Percentiles rank a stretch among this genome's conserved stretches.
These are phyloP conservation scores for Parelbella ahira DNA, from an alignment of 2,888 invertebrate genomes.

Conservation along the genomic window DNA sequence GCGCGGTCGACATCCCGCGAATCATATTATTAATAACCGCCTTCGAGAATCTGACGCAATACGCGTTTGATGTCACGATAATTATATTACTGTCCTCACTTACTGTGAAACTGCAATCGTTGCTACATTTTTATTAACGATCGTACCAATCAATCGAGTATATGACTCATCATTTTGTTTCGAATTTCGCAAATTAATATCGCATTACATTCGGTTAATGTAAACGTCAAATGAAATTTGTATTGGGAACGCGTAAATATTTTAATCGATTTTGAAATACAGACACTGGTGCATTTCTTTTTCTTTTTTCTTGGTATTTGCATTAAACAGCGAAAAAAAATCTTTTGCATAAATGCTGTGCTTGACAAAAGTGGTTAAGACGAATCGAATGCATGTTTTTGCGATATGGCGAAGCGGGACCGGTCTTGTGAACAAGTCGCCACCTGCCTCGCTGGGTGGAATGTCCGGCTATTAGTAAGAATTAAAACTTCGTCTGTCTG, in stretches of 20 bases:
- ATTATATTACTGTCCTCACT: too few relatives aligned
- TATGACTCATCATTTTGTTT: too few relatives aligned
- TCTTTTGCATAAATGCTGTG: conserved; percentile 33
- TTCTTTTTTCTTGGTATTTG: too few relatives aligned
- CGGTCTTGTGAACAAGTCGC: conserved; percentile 64
- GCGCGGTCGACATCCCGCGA: conserved; percentile 19
- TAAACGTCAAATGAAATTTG: too few relatives aligned
- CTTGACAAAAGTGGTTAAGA: conserved; percentile 36
- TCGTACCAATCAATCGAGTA: too few relatives aligned
- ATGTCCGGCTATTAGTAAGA: conserved; percentile 50
- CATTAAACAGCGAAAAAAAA: too few relatives aligned
- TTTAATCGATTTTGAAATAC: conserved; percentile 9
- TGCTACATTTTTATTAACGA: not conserved
- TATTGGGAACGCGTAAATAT: conserved; percentile 8
- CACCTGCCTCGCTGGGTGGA: conserved; percentile 62
- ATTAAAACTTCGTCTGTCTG: conserved; percentile 27
- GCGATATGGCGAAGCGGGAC: conserved; percentile 38
- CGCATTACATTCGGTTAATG: too few relatives aligned
- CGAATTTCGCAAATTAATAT: conserved; percentile 4
- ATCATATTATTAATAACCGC: conserved; percentile 22
- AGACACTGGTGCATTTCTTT: too few relatives aligned
- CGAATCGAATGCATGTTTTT: conserved; percentile 39
- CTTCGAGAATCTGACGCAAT: conserved; percentile 23
- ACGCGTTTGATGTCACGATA: conserved; percentile 12
- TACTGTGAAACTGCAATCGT: too few relatives aligned